phyloP scores from a whole-genome alignment of 2,888 invertebrate genomes.

The Empis stercorea region DNA sequence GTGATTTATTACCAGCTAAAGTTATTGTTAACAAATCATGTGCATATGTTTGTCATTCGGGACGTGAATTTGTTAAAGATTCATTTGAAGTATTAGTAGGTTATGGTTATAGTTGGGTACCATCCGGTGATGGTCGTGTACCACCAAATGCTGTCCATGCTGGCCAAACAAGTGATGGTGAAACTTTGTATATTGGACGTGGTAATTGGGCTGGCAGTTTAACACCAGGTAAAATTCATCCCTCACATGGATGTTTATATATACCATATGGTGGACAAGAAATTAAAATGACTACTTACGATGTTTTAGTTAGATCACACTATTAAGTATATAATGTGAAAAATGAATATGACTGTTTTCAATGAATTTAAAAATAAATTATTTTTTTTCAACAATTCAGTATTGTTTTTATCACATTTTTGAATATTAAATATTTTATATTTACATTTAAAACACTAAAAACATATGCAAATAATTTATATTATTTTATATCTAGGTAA shows the following conservation, averaged over 20 bases:
- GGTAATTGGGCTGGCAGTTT: constrained; percentile 42
- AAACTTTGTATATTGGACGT: constrained; percentile 43
- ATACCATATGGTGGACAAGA: constrained; percentile 37
- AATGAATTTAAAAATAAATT: no score
- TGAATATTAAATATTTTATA: no score
- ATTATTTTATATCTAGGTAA: no score
- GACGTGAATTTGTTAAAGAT: constrained; percentile 42
- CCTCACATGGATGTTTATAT: constrained; percentile 41
- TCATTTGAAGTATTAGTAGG: constrained; percentile 43
- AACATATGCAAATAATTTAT: no score
- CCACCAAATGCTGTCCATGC: constrained; percentile 40
- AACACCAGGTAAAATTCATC: constrained; percentile 47
- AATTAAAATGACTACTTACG: constrained; percentile 27
- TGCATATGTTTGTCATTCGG: constrained; percentile 43
- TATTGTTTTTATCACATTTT: no score
- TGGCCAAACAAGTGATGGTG: constrained; percentile 40
- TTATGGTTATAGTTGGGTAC: constrained; percentile 43
- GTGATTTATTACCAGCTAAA: constrained; percentile 49
- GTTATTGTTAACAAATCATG: constrained; percentile 44
- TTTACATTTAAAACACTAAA: no score
- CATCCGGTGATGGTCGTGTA: constrained; percentile 35
- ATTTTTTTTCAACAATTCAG: no score
- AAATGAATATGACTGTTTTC: no score
- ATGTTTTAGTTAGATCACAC: constrained; percentile 27
- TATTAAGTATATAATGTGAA: background rate